These are phyloP conservation scores for Psylliodes chrysocephalus DNA, from an alignment of 2,888 invertebrate species.

Conservation along the genomic window DNA sequence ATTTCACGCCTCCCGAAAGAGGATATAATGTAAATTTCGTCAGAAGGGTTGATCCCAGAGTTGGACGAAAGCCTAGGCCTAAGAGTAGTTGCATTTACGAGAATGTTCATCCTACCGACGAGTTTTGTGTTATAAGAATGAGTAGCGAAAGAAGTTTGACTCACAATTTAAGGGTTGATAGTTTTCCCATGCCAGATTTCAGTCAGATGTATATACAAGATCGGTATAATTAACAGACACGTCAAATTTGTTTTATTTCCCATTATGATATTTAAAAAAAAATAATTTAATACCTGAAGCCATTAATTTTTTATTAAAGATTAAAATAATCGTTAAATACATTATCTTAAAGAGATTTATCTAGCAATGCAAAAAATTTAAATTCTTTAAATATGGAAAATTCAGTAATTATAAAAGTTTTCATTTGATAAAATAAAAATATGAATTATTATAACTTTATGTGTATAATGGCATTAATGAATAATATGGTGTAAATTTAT, in stretches of 20 bases:
- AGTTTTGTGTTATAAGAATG: constrained; percentile 50
- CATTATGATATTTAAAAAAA: too few species aligned
- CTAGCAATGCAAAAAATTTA: neutral
- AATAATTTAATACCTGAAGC: too few species aligned
- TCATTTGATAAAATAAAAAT: too few species aligned
- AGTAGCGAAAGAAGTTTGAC: constrained; percentile 51
- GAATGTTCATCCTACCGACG: constrained; percentile 56
- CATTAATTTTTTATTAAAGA: too few species aligned
- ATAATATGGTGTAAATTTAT: too few species aligned
- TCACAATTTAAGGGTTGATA: constrained; percentile 57
- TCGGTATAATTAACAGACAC: constrained; percentile 21
- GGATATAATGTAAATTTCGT: constrained; percentile 60
- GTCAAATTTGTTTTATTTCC: too few species aligned
- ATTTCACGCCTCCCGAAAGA: constrained; percentile 60
- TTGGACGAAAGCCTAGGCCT: constrained; percentile 41
- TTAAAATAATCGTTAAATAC: too few species aligned
- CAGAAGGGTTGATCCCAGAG: constrained; percentile 16
- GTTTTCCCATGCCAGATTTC: constrained; percentile 62
- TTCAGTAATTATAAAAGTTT: too few species aligned
- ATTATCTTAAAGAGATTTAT: too few species aligned
- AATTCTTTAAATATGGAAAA: too few species aligned
- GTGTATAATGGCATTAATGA: too few species aligned
- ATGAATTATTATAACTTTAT: too few species aligned
- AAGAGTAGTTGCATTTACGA: constrained; percentile 61
- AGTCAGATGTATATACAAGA: constrained; percentile 63